A percentile compares a stretch with the other conserved stretches of the same genome.
Evolutionary conservation across 2,888 invertebrate species (phyloP).

Genomic region (Sclerodermus sp.): DNA sequence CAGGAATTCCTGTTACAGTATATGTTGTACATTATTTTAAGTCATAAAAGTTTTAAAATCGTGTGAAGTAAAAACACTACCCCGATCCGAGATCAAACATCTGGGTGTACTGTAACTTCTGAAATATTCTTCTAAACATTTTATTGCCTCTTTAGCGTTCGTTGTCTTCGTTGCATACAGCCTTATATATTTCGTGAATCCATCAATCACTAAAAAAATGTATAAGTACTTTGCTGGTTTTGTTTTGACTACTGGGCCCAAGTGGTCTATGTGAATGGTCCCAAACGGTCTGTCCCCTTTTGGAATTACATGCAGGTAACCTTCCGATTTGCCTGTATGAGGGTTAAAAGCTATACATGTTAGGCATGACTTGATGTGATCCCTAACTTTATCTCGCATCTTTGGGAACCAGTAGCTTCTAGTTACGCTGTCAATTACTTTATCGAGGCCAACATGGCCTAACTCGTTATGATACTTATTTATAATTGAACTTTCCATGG

Average conservation of each 20-base stretch:
- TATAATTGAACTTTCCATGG: constrained; percentile 19
- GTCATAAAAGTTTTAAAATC: not conserved
- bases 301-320: constrained; percentile 16
- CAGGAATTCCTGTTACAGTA: too few species aligned
- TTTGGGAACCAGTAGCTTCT: constrained; percentile 21
- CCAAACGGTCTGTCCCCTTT: constrained; percentile 20
- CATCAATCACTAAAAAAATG: constrained; percentile 34
- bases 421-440: constrained; percentile 12
- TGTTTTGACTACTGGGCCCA: constrained; percentile 25
- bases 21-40: not conserved
- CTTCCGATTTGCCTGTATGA: constrained; percentile 14
- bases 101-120: not conserved
- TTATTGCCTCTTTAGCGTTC: not conserved
- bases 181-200: constrained; percentile 35
- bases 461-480: constrained; percentile 20
- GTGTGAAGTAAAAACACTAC: not conserved
- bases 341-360: constrained; percentile 21
- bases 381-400: constrained; percentile 11
- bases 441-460: constrained; percentile 20
- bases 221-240: constrained; percentile 35
- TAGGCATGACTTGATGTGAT: constrained; percentile 14
- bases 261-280: constrained; percentile 4
- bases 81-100: constrained; percentile 1
- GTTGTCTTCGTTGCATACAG: constrained; percentile 29
- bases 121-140: not conserved